Evolutionary conservation across 2,888 invertebrate genomes (phyloP).

Genomic region (Macropis europaea): DNA sequence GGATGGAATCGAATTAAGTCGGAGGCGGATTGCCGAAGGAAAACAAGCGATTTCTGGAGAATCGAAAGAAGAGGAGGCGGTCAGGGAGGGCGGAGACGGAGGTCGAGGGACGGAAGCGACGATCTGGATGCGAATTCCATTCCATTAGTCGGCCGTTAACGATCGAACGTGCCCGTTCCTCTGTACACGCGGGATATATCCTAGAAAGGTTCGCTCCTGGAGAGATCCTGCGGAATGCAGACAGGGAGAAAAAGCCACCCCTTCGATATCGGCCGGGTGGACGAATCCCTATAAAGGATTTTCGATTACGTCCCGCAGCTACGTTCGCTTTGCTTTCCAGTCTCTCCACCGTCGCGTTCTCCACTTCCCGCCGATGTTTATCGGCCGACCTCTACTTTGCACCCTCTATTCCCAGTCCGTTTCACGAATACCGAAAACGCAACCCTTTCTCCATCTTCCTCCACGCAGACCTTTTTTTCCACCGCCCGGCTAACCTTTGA

Average conservation of each 20-base stretch:
- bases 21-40: conserved; percentile 17
- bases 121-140: conserved; percentile 59
- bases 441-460: not conserved
- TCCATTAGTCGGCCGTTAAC: conserved; percentile 65
- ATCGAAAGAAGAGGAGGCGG: not conserved
- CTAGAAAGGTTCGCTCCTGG: conserved; percentile 32
- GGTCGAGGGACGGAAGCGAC: conserved; percentile 37
- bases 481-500: too few species aligned
- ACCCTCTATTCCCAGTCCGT: not conserved
- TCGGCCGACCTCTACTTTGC: not conserved
- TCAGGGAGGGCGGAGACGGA: conserved; percentile 14
- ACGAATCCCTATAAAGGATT: conserved; percentile 62
- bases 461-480: too few species aligned
- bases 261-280: not conserved
- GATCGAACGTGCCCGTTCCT: conserved; percentile 61
- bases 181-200: conserved; percentile 55
- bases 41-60: conserved; percentile 45
- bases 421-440: not conserved
- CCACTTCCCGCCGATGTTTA: conserved; percentile 19
- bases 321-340: conserved; percentile 30
- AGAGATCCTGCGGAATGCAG: conserved; percentile 34
- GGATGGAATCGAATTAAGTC: conserved; percentile 55
- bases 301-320: conserved; percentile 64
- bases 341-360: not conserved
- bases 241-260: not conserved